A percentile compares a stretch with the other conserved stretches of the same genome.
Conservation (phyloP, 2,113 vertebrate species). For the Cardinalis cardinalis region DNA sequence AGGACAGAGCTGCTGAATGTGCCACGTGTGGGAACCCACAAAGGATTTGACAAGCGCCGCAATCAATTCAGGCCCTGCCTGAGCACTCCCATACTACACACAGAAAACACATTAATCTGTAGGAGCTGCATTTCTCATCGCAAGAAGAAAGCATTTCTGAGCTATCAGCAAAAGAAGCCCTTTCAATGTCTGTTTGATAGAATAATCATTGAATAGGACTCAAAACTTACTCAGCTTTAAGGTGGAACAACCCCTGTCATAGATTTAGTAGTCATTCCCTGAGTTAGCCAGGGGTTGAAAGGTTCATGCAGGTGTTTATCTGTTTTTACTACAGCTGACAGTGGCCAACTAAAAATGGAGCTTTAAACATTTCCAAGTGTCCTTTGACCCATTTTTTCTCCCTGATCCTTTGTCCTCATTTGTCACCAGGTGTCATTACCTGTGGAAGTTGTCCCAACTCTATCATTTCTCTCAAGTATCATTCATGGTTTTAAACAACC, state of each 20-base stretch:
- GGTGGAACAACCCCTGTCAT: accelerated
- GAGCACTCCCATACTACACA: neutral
- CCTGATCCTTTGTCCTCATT: neutral
- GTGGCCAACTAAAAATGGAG: neutral
- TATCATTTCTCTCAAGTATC: neutral
- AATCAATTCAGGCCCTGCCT: neutral
- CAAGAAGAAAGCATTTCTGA: neutral
- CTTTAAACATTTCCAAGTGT: neutral
- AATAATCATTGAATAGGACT: neutral
- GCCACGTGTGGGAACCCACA: accelerated
- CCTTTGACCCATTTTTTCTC: neutral
- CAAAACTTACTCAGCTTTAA: neutral
- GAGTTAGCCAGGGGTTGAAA: neutral
- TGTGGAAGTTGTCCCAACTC: neutral
- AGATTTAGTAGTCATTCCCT: neutral
- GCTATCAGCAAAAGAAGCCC: neutral
- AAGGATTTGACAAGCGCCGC: neutral
- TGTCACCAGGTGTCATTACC: neutral
- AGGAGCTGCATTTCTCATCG: neutral
- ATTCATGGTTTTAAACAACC: neutral
- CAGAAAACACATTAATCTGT: neutral
- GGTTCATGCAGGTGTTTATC: neutral
- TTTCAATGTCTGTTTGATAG: neutral
- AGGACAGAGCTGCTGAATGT: neutral
- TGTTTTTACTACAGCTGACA: neutral